These are phyloP conservation scores for Acanthaster planci DNA, from an alignment of 35 echinoderm and acorn worm genomes.

Conservation along the genomic window DNA sequence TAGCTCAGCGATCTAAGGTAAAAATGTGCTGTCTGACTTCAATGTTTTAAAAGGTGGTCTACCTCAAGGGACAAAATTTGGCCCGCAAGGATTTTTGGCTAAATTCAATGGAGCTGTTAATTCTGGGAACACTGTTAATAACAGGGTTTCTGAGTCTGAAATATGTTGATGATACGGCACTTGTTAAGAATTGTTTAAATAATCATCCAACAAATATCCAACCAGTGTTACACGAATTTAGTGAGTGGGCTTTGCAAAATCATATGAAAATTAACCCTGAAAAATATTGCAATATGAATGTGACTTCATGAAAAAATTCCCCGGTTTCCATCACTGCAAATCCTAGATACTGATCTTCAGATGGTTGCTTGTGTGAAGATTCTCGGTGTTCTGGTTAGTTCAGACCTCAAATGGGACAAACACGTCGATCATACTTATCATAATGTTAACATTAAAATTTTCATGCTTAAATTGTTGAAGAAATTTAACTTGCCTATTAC, in stretches of 20 bases:
- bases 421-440: background rate
- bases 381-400: background rate
- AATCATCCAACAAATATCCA: too few relatives aligned
- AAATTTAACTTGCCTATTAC: too few relatives aligned
- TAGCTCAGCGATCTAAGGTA: background rate
- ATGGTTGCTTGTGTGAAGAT: too few relatives aligned
- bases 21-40: too few relatives aligned
- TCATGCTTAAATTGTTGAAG: background rate
- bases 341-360: too few relatives aligned
- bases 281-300: background rate
- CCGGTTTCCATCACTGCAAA: too few relatives aligned
- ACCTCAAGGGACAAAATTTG: background rate
- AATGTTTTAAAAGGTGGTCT: too few relatives aligned
- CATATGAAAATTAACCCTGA: background rate
- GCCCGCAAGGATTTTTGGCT: background rate
- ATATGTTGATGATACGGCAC: too few relatives aligned
- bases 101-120: background rate
- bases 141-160: background rate
- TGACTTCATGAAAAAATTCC: too few relatives aligned
- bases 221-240: background rate
- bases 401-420: background rate
- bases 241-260: background rate
- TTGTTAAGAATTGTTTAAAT: too few relatives aligned
- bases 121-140: background rate
- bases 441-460: background rate